Evolutionary conservation across 2,797 vertebrate genomes (phyloP), one percentile per base, ranked within the genome.

Genomic region (Percopsis omiscomaycus): DNA sequence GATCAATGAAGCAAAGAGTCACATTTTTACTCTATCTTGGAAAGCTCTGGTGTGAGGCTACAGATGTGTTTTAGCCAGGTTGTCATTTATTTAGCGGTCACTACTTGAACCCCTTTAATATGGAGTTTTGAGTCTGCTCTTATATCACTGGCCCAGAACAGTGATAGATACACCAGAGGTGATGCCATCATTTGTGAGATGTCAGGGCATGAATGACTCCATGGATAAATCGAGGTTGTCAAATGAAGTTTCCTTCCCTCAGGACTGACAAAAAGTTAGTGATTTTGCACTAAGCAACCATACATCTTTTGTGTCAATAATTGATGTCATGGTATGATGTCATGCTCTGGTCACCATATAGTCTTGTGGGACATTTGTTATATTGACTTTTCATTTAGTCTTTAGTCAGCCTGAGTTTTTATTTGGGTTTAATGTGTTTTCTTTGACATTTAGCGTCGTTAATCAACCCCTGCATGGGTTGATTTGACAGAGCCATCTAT

Each of bases 171-270:
- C 66, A 29, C 69, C 30, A 45, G 50, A 65, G 81, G 66, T 64
- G 63, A 73, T 69, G 67, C 69, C 59, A 67, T 80, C 67, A 69
- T 77, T 89, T 81, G 81, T 77, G 74, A 88, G 86, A 87, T 84
- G 63, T 83, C 79, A 75, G 49, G 62, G 52, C 61, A 77, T 78
- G 71, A 83, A 80, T 74, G 59, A 61, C 66, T 72, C 63, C 64
- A 68, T 64, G 78, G 72, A 75, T 79, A 83, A 77, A 79, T 81
- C 44, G 72, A 75, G 67, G 50, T 63, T 51, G 68, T 59, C 66
- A 47, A 16, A 14, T 28, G 52, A 56, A 3, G 52, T 60, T 45
- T 70, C 61, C 48, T 66, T 51, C 42, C 60, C 44, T 56, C 16
- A 3, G 46, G 42, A 49, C 22, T 58, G 60, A 75, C 59, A 48